Conservation (phyloP, 2,888 invertebrate genomes). For the Syrphus vitripennis region DNA sequence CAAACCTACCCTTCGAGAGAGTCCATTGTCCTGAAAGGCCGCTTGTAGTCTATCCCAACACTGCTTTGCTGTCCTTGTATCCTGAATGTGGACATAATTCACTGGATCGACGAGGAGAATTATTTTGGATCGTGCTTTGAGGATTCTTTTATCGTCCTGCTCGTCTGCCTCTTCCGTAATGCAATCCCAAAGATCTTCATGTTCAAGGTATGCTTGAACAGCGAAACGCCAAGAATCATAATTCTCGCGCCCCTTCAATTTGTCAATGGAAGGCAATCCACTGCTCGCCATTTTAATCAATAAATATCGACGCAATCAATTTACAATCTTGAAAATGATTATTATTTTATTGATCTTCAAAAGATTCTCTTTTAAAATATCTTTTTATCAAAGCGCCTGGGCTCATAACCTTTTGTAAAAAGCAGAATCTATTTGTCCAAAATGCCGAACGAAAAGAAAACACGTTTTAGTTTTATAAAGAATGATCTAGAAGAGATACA, state of each 20-base stretch:
- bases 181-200: slow-evolving; percentile 52
- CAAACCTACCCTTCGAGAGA: slow-evolving; percentile 74
- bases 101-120: slow-evolving; percentile 64
- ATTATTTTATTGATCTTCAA: too few species aligned
- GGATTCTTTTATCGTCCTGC: background rate
- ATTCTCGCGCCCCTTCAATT: slow-evolving; percentile 31
- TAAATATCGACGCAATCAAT: too few species aligned
- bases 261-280: too few species aligned
- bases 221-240: slow-evolving; percentile 54
- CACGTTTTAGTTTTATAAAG: too few species aligned
- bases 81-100: slow-evolving; percentile 73
- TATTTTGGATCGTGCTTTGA: slow-evolving; percentile 34
- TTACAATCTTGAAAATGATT: too few species aligned
- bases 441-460: too few species aligned
- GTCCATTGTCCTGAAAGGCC: slow-evolving; percentile 74
- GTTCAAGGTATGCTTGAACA: slow-evolving; percentile 12
- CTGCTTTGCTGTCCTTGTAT: slow-evolving; percentile 51
- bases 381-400: too few species aligned
- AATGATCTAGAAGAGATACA: too few species aligned
- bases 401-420: too few species aligned
- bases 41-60: slow-evolving; percentile 72
- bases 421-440: too few species aligned
- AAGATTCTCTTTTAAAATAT: too few species aligned
- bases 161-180: background rate
- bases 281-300: too few species aligned